Evolutionary conservation across 2,113 vertebrate species (phyloP).

Genomic region (Entelurus aequoreus): DNA sequence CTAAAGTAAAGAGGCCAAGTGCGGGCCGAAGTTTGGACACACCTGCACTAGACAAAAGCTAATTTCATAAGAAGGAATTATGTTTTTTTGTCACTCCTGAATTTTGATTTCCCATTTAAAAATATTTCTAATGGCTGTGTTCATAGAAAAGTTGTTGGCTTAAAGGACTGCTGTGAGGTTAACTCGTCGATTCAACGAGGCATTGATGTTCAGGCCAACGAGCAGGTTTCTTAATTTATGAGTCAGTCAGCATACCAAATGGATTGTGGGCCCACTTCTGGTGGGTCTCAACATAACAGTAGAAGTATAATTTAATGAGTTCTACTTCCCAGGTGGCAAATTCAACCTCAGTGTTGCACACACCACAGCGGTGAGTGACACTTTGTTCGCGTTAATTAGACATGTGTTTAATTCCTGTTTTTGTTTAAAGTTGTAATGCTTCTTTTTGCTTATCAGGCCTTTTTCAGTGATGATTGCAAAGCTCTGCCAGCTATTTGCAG

Average conservation of each 20-base stretch:
- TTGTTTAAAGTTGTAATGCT: conserved; percentile 6
- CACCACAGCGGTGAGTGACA: conserved; percentile 7
- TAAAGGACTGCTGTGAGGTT: conserved; percentile 41
- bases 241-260: conserved; percentile 27
- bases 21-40: no score
- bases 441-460: conserved; percentile 17
- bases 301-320: conserved; percentile 38
- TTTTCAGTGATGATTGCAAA: conserved; percentile 26
- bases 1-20: no score
- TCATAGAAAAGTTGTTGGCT: conserved; percentile 45
- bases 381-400: conserved; percentile 4
- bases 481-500: conserved; percentile 64
- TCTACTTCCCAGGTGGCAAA: conserved; percentile 21
- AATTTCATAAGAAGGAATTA: conserved; percentile 35
- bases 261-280: conserved; percentile 26
- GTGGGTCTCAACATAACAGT: conserved; percentile 28
- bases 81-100: conserved; percentile 41
- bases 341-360: conserved; percentile 9
- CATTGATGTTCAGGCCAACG: conserved; percentile 32
- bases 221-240: conserved; percentile 33
- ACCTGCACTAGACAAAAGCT: conserved; percentile 24
- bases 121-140: conserved; percentile 30
- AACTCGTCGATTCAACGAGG: conserved; percentile 29
- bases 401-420: neutral
- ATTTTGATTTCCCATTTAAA: conserved; percentile 46